Percentiles rank a stretch among this genome's conserved stretches.
phyloP scores from a whole-genome alignment of 2,113 vertebrate species.

The Indicator maculatus region DNA sequence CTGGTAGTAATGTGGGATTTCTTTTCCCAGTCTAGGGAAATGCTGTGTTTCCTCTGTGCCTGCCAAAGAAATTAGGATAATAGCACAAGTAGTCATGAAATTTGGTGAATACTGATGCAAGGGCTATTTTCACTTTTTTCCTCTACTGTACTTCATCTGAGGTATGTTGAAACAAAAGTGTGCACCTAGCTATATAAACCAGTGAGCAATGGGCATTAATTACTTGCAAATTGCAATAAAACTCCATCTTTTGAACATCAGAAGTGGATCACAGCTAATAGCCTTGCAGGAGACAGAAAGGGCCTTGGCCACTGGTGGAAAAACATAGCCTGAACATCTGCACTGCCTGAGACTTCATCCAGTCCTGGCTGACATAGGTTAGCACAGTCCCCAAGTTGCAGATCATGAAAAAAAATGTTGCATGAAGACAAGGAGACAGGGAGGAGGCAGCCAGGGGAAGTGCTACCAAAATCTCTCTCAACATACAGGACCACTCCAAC shows the following conservation, averaged over 20 bases:
- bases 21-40: not conserved
- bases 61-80: not conserved
- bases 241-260: not conserved
- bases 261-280: not conserved
- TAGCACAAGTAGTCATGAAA: not conserved
- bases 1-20: not conserved
- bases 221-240: not conserved
- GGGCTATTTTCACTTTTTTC: not conserved
- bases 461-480: not conserved
- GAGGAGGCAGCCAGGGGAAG: not conserved
- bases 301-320: not conserved
- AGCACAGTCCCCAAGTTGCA: not conserved
- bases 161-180: not conserved
- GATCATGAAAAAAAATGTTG: not conserved
- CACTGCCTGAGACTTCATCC: not conserved
- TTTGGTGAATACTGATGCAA: not conserved
- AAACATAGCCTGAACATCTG: not conserved
- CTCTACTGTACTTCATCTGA: not conserved
- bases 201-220: not conserved
- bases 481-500: not conserved
- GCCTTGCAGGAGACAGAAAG: not conserved
- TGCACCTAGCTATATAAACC: not conserved
- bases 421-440: not conserved
- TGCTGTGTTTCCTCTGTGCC: not conserved
- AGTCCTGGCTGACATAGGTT: rapidly evolving